Conservation (phyloP, 1,140 invertebrate species). For the Epicauta chinensis region DNA sequence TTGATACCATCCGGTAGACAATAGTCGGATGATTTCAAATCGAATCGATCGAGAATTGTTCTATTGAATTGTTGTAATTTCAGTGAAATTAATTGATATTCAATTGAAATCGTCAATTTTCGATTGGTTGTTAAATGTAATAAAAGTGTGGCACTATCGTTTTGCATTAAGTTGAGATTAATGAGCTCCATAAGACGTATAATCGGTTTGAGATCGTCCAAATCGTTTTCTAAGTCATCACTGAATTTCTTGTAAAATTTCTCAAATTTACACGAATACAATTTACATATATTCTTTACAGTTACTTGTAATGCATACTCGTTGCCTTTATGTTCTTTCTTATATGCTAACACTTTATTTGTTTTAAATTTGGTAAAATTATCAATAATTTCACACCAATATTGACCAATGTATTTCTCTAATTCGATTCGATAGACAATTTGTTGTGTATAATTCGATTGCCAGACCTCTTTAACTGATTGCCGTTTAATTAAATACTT, state of each 20-base stretch:
- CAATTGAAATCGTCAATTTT: slow-evolving; percentile 7
- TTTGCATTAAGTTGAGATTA: slow-evolving; percentile 12
- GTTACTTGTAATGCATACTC: slow-evolving; percentile 36
- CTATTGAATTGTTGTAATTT: no score
- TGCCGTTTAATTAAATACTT: slow-evolving; percentile 13
- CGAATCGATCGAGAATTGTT: no score
- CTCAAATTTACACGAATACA: slow-evolving; percentile 4
- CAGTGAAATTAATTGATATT: no score
- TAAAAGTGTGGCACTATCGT: slow-evolving; percentile 27
- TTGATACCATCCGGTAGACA: slow-evolving; percentile 27
- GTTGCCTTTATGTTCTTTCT: slow-evolving; percentile 29
- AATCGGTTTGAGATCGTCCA: slow-evolving; percentile 14
- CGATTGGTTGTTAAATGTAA: slow-evolving; percentile 27
- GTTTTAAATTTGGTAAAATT: slow-evolving; percentile 21
- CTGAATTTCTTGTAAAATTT: background rate
- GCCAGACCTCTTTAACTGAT: slow-evolving; percentile 23
- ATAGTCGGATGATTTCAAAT: slow-evolving; percentile 9
- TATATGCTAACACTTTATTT: slow-evolving; percentile 31
- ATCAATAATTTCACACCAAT: slow-evolving; percentile 44
- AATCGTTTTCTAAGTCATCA: slow-evolving; percentile 17
- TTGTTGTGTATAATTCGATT: background rate
- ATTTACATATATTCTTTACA: slow-evolving; percentile 24
- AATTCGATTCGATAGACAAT: slow-evolving; percentile 33
- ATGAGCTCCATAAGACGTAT: slow-evolving; percentile 28
- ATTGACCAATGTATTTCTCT: slow-evolving; percentile 40